These are phyloP conservation scores for Harlomillsia oculata DNA, from an alignment of 1,140 invertebrate species.

Conservation along the genomic window DNA sequence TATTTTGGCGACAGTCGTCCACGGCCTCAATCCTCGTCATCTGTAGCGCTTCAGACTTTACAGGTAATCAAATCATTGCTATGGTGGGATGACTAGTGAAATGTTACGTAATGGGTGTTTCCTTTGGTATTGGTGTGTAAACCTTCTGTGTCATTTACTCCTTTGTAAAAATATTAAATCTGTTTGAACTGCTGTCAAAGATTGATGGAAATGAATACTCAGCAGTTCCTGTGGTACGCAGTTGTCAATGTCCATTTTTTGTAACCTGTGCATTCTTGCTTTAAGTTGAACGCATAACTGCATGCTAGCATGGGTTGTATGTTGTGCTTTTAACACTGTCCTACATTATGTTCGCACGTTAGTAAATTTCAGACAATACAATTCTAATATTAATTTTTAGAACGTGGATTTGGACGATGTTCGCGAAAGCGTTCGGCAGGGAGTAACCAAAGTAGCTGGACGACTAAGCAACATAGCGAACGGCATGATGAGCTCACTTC, in stretches of 20 bases:
- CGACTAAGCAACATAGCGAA: conserved; percentile 85
- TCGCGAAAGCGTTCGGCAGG: conserved; percentile 88
- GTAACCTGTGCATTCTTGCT: background rate
- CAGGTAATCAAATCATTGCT: conserved; percentile 24
- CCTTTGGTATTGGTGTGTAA: too few relatives aligned
- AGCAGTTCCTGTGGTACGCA: conserved; percentile 36
- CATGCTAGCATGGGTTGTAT: too few relatives aligned
- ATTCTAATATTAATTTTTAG: conserved; percentile 35
- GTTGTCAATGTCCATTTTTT: too few relatives aligned
- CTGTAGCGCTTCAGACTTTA: conserved; percentile 14
- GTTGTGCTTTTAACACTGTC: too few relatives aligned
- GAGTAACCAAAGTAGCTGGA: conserved; percentile 92
- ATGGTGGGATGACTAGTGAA: too few relatives aligned
- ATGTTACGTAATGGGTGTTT: too few relatives aligned
- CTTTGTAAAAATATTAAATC: too few relatives aligned
- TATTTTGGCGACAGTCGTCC: conserved; percentile 66
- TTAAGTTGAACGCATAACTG: too few relatives aligned
- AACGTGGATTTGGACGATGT: conserved; percentile 85
- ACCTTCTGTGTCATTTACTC: too few relatives aligned
- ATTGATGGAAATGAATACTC: conserved; percentile 7
- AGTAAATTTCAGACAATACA: too few relatives aligned
- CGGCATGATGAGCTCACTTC: conserved; percentile 84
- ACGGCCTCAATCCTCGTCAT: conserved; percentile 37
- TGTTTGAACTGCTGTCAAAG: too few relatives aligned
- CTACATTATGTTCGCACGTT: too few relatives aligned